Percentiles rank a stretch among this genome's conserved stretches.
phyloP scores from a whole-genome alignment of 1,140 invertebrate genomes.

The Paralvinella palmiformis region DNA sequence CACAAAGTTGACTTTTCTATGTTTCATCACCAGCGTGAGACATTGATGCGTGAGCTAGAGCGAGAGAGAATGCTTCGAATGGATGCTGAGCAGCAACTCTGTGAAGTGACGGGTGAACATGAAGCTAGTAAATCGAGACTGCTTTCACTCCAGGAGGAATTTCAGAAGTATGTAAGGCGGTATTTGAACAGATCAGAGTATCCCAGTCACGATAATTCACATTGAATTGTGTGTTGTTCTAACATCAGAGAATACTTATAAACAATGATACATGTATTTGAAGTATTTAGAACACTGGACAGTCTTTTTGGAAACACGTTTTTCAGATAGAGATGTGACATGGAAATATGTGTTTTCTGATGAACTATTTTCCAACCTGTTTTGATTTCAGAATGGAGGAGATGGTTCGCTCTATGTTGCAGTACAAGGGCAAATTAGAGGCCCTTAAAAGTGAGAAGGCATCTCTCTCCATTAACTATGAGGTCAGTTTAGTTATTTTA shows the following conservation, averaged over 20 bases:
- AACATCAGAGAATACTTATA: background rate
- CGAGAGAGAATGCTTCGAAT: constrained; percentile 37
- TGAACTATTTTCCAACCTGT: background rate
- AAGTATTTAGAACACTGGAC: background rate
- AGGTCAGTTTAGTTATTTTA: constrained; percentile 49
- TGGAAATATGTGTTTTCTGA: background rate
- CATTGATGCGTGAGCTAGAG: constrained; percentile 30
- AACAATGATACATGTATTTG: background rate
- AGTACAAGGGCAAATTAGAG: constrained; percentile 70
- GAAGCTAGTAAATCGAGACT: constrained; percentile 33
- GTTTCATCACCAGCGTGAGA: constrained; percentile 9
- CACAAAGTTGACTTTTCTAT: no score
- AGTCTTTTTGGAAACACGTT: background rate
- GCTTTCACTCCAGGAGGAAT: constrained; percentile 34
- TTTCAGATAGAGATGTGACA: background rate
- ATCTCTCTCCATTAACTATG: constrained; percentile 66
- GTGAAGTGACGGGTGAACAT: constrained; percentile 34
- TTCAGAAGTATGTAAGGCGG: constrained; percentile 25
- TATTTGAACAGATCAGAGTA: background rate
- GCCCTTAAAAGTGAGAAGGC: constrained; percentile 73
- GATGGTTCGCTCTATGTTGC: constrained; percentile 41
- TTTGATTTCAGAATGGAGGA: constrained; percentile 41
- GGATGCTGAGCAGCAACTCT: constrained; percentile 36
- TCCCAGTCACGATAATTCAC: background rate
- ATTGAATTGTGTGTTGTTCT: background rate